Percentiles rank a stretch among this genome's conserved stretches.
These are phyloP conservation scores for Capitulum mitella DNA, from an alignment of 2,888 invertebrate species.

Conservation along the genomic window DNA sequence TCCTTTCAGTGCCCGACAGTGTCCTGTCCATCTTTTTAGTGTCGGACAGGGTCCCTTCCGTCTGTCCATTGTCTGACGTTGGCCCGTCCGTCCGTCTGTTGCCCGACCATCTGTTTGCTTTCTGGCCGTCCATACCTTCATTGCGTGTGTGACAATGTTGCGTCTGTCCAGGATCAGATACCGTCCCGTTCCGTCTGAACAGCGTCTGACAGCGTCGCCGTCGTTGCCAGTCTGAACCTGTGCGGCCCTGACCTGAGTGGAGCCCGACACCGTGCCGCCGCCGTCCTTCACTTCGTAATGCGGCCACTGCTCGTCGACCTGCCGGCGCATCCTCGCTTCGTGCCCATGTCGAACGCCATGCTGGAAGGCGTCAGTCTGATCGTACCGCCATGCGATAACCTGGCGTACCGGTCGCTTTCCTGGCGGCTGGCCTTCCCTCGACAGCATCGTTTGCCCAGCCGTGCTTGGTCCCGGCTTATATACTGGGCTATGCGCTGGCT, in stretches of 20 bases:
- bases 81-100: too few species aligned
- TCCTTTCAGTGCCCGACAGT: neutral
- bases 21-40: neutral
- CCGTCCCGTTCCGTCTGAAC: neutral
- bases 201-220: neutral
- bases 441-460: neutral
- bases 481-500: neutral
- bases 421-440: neutral
- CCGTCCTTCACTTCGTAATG: conserved; percentile 8
- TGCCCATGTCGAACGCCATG: conserved; percentile 16
- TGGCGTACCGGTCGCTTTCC: neutral
- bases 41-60: too few species aligned
- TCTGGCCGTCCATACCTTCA: too few species aligned
- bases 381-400: conserved; percentile 19
- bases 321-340: neutral
- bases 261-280: neutral
- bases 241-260: neutral
- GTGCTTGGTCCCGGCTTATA: neutral
- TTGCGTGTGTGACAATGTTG: too few species aligned
- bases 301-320: neutral
- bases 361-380: conserved; percentile 21
- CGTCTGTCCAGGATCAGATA: neutral
- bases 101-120: too few species aligned
- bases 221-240: neutral
- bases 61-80: too few species aligned